Evolutionary conservation across 1,140 invertebrate species (phyloP).

Genomic region (Liolophura sinensis): DNA sequence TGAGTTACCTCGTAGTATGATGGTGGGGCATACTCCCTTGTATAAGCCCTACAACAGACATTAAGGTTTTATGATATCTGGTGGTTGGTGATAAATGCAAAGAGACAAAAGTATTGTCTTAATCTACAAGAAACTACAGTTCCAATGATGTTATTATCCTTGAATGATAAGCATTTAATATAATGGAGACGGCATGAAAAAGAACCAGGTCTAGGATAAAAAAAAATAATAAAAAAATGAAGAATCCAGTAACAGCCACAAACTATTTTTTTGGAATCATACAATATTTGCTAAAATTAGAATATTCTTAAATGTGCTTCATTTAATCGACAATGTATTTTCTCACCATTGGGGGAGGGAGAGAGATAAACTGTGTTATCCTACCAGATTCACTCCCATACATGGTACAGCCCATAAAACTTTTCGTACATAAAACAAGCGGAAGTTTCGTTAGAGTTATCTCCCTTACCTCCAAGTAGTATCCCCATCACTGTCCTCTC

Average conservation of each 20-base stretch:
- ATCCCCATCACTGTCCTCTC: constrained; percentile 4
- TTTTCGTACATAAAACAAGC: neutral
- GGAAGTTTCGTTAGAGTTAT: neutral
- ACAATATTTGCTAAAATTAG: no score
- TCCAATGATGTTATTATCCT: no score
- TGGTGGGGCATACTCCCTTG: constrained; percentile 27
- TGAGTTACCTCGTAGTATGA: constrained; percentile 30
- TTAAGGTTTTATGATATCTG: neutral
- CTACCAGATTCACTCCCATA: no score
- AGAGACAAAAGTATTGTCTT: neutral
- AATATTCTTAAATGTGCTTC: no score
- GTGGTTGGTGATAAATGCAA: neutral
- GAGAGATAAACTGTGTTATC: neutral
- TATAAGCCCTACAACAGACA: neutral
- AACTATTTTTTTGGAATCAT: no score
- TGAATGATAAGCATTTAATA: no score
- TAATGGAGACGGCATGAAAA: no score
- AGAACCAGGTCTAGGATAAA: no score
- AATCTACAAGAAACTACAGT: neutral
- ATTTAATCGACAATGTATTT: no score
- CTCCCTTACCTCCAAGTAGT: constrained; percentile 13
- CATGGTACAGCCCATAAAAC: no score
- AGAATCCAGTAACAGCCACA: no score
- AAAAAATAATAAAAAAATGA: no score
- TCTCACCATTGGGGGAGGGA: neutral